Evolutionary conservation across 2,888 invertebrate genomes (phyloP).

Genomic region (Hypsopygia costalis): DNA sequence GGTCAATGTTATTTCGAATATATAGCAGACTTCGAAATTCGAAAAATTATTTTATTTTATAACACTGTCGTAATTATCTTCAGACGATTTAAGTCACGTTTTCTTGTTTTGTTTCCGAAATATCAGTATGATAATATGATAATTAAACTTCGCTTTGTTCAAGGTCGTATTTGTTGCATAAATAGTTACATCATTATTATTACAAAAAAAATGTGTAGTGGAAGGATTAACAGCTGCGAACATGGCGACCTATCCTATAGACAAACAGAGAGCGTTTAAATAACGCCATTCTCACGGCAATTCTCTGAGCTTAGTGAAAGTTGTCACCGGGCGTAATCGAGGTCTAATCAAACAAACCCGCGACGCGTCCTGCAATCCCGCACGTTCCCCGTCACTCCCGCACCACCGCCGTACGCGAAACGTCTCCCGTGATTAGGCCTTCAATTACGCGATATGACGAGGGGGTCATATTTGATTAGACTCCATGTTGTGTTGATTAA

Average conservation of each 20-base stretch:
- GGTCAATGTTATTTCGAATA: no score
- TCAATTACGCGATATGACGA: slow-evolving; percentile 76
- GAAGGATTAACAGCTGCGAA: slow-evolving; percentile 4
- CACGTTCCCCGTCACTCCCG: slow-evolving; percentile 24
- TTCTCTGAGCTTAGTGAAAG: slow-evolving; percentile 29
- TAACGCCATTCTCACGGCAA: slow-evolving; percentile 23
- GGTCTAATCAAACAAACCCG: slow-evolving; percentile 62
- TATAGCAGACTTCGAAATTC: no score
- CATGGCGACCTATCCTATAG: slow-evolving; percentile 11
- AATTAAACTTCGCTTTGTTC: no score
- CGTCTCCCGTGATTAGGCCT: slow-evolving; percentile 74
- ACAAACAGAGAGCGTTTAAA: slow-evolving; percentile 16
- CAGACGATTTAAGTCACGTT: no score
- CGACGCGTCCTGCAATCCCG: slow-evolving; percentile 27
- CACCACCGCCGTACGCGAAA: slow-evolving; percentile 44
- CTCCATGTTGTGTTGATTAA: slow-evolving; percentile 77
- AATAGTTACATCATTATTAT: no score
- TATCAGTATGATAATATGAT: no score
- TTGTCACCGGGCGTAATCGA: slow-evolving; percentile 53
- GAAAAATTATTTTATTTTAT: no score
- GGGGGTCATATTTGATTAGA: slow-evolving; percentile 78
- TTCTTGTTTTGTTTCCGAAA: no score
- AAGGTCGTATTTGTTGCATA: no score
- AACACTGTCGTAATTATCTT: no score
- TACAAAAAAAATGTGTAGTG: not conserved